Base-by-base conservation (phyloP, 2,797 vertebrate species). In the Myripristis jacobus region DNA sequence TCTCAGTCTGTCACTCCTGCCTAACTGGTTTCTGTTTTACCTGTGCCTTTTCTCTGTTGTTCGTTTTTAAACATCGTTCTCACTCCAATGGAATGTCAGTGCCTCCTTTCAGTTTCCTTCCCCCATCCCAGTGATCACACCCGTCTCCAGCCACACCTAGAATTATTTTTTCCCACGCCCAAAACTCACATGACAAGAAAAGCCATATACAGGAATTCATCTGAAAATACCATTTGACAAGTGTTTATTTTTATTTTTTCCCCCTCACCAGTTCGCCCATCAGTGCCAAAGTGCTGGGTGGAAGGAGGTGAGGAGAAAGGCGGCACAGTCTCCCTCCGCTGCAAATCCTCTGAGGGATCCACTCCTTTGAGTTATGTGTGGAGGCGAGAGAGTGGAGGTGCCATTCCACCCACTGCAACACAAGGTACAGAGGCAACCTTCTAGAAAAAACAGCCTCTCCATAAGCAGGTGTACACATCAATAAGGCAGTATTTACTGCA, bases 241-340 rank as follows among this genome's bases (percentile, higher is more conserved):
- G 6, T 36, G 34, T 71, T 53, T 13, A 10, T 74, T 57, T 11
- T 29, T 25, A 34, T 52, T 13, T 13, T 31, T 24, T 63, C 24
- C 0, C n/a, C 29, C 6, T 53, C 25, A 7, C 38, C 31, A 95
- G 94, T 88, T 38, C 89, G 72, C 1, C 94, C 94, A 0, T 92
- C 94, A 0, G 19, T 5, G 6, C 93, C 94, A 19, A 93, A 90
- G 79, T 95, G 94, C 75, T 95, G 93, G 94, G 93, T 94, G 44
- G 84, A 94, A 22, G 91, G 90, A 3, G 27, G 74, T 0, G 92
- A 95, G 83, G 93, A 94, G 77, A 92, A 87, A 54, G 94, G 94
- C 0, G 58, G 80, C 9, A 16, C 82, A 0, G 91, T 95, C 46
- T 90, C 91, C 29, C 87, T 95, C 4, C 81, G 29, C 64, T 95